Evolutionary conservation across 2,113 vertebrate species (phyloP).

Genomic region (Gymnorhina tibicen): DNA sequence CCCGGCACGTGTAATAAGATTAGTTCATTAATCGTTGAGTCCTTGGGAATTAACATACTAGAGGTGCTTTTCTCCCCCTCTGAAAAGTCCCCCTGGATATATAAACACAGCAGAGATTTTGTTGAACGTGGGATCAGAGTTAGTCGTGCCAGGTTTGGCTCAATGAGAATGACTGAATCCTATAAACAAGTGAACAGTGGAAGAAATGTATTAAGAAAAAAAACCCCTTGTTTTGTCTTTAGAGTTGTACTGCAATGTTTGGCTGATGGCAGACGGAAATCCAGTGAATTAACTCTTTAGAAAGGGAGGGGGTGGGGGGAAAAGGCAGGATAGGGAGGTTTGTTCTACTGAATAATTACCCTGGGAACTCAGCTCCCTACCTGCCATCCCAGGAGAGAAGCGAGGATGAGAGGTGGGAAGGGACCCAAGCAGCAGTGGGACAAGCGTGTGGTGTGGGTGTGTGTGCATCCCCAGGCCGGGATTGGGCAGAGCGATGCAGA

Average conservation of each 20-base stretch:
- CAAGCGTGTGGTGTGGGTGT: background rate
- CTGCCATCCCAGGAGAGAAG: background rate
- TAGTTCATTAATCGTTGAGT: constrained; percentile 38
- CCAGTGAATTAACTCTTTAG: background rate
- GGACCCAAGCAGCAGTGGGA: background rate
- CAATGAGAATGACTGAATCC: constrained; percentile 10
- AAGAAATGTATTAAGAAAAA: constrained; percentile 8
- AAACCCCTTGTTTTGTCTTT: constrained; percentile 34
- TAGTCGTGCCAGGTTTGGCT: constrained; percentile 30
- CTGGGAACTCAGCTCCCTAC: background rate
- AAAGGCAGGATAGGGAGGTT: background rate
- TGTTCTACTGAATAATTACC: background rate
- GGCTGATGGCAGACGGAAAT: background rate
- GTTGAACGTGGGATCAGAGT: constrained; percentile 13
- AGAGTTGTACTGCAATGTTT: background rate
- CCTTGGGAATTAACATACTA: constrained; percentile 50
- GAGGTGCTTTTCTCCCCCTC: constrained; percentile 30
- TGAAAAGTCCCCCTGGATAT: constrained; percentile 22
- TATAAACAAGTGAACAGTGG: constrained; percentile 46
- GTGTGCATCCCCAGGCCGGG: rapidly evolving
- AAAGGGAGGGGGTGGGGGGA: background rate
- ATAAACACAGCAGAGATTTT: constrained; percentile 44
- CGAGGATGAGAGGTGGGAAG: background rate
- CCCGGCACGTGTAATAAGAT: constrained; percentile 50
- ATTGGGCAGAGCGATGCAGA: rapidly evolving